Base-by-base conservation (phyloP, 2,888 invertebrate genomes). In the Atrina japonica region DNA sequence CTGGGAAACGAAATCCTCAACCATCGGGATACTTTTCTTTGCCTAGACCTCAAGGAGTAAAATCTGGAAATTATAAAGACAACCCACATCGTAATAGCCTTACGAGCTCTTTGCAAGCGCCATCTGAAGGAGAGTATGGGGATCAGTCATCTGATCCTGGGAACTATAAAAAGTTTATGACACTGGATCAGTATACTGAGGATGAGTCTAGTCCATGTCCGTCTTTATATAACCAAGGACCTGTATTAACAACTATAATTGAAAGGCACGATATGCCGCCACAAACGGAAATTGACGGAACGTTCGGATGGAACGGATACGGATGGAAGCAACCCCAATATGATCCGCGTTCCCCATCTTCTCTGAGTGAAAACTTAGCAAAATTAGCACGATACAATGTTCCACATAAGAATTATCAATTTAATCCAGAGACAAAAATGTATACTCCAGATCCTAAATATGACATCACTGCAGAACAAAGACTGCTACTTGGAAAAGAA, bases 81-180 rank as follows among this genome's bases (percentile, higher is more conserved):
- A 30, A 18, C 3, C 27, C 27, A 29, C 66, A 66, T 18, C 55
- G 71, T 16, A 66, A 72, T 23, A 72, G 71, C 35, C 21, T 49
- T 27, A 72, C 71, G 11, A 72, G 58, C 23, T 72, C 71, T 2
- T n/a, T 64, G 23, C 66, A 63, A 41, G 30, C 58, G 16, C 66
- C 71, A 2, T 72, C 71, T 16, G 71, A 72, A 30, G 71, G 71
- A 14, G 71, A 72, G 18, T 66, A 66, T 40, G 55, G 61, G 6
- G 71, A 72, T 53, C 71, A 72, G 25, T 60, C 60, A n/a, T 67
- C 66, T 11, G 71, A 72, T 25, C 71, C 66, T 14, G 71, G 71
- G 1, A 72, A 60, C 52, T 72, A 72, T 29, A 72, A 72, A 63
- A 66, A 61, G 56, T 72, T 60, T 43, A 56, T 67, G 40, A 52